Conservation (phyloP, 23 tunicate genomes). For the Trididemnum clinides region DNA sequence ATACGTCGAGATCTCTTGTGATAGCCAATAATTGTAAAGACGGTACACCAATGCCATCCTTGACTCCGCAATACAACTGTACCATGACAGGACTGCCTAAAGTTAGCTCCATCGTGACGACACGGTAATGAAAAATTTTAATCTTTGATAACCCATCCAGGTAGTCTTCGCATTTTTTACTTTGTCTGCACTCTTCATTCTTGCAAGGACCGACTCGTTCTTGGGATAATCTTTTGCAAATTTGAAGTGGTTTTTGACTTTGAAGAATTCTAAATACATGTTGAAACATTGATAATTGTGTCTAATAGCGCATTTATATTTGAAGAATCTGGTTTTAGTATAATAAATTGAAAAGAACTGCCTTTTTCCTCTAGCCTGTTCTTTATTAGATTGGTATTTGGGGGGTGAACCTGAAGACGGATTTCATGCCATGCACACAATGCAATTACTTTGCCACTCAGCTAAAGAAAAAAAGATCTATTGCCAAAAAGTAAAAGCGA, state of each 20-base stretch:
- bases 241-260: not conserved
- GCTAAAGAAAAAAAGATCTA: no score
- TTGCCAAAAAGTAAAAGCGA: no score
- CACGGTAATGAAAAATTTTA: constrained; percentile 55
- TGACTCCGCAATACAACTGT: constrained; percentile 45
- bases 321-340: no score
- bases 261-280: not conserved
- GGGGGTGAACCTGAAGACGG: no score
- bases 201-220: constrained; percentile 12
- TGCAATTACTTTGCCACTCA: no score
- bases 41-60: constrained; percentile 26
- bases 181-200: not conserved
- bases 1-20: constrained; percentile 50
- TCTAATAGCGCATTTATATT: no score
- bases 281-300: no score
- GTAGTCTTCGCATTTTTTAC: constrained; percentile 14
- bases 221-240: not conserved
- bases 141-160: constrained; percentile 1
- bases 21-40: constrained; percentile 43
- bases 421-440: no score
- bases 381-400: no score
- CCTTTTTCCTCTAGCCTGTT: no score
- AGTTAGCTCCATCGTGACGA: constrained; percentile 25
- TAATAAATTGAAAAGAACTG: no score
- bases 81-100: constrained; percentile 46